Percentiles rank a stretch among this genome's conserved stretches.
These are phyloP conservation scores for Huso huso DNA, from an alignment of 2,797 vertebrate species.

Conservation along the genomic window DNA sequence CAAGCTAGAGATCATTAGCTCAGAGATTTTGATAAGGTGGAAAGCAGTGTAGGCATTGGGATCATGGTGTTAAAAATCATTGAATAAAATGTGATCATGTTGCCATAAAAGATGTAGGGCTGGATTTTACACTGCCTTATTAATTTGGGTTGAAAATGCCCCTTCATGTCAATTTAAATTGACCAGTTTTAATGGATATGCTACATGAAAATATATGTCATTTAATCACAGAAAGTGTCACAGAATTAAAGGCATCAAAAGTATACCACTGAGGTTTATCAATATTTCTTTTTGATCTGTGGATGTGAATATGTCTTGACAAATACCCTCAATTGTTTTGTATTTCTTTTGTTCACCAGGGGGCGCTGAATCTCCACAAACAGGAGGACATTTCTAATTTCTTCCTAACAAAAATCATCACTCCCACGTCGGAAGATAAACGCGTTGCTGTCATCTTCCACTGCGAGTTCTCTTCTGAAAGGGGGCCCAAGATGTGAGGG, in stretches of 20 bases:
- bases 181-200: no score
- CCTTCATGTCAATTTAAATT: no score
- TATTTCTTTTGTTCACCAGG: slow-evolving; percentile 33
- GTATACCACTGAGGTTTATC: background rate
- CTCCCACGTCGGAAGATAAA: slow-evolving; percentile 32
- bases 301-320: background rate
- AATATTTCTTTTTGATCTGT: background rate
- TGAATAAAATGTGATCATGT: no score
- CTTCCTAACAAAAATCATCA: slow-evolving; percentile 42
- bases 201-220: no score
- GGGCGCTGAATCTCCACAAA: slow-evolving; percentile 46
- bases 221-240: no score
- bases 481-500: slow-evolving; percentile 51
- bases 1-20: no score
- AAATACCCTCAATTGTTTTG: background rate
- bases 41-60: no score
- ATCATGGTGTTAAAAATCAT: no score
- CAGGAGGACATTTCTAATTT: slow-evolving; percentile 41
- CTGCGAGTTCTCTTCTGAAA: slow-evolving; percentile 63
- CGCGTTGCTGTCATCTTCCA: slow-evolving; percentile 50
- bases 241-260: background rate
- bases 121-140: no score
- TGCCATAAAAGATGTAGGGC: no score
- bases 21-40: no score
- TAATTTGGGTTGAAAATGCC: no score